These are phyloP conservation scores for Euproctis similis DNA, from an alignment of 2,888 invertebrate genomes.

Conservation along the genomic window DNA sequence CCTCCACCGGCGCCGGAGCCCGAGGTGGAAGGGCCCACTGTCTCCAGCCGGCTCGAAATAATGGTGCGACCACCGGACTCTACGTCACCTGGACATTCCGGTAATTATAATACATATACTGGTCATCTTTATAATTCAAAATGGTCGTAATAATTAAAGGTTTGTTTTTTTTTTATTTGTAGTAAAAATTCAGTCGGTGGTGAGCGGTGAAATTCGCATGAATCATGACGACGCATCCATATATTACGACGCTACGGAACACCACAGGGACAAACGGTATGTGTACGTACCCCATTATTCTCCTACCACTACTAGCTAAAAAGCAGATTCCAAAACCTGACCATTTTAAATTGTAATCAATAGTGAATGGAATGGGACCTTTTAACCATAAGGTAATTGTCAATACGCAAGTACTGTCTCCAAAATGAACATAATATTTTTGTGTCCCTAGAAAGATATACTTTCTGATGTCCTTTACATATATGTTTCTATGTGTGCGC, in stretches of 20 bases:
- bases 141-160: background rate
- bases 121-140: background rate
- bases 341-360: too few relatives aligned
- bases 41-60: conserved; percentile 88
- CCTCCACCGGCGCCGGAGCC: conserved; percentile 21
- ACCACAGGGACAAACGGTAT: conserved; percentile 67
- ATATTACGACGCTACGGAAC: conserved; percentile 88
- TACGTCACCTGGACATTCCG: conserved; percentile 47
- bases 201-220: conserved; percentile 64
- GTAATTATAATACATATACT: conserved; percentile 17
- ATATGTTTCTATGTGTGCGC: too few relatives aligned
- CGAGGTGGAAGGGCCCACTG: conserved; percentile 60
- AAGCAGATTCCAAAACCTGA: too few relatives aligned
- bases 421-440: too few relatives aligned
- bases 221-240: conserved; percentile 84
- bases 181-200: conserved; percentile 64
- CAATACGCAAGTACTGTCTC: too few relatives aligned
- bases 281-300: too few relatives aligned
- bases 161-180: background rate
- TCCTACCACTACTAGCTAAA: too few relatives aligned
- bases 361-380: too few relatives aligned
- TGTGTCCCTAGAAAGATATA: too few relatives aligned
- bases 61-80: conserved; percentile 78
- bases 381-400: too few relatives aligned
- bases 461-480: too few relatives aligned